Evolutionary conservation across 1,140 invertebrate genomes (phyloP), one percentile per base, ranked within the genome.

Genomic region (Macrotrachela quadricornifera): DNA sequence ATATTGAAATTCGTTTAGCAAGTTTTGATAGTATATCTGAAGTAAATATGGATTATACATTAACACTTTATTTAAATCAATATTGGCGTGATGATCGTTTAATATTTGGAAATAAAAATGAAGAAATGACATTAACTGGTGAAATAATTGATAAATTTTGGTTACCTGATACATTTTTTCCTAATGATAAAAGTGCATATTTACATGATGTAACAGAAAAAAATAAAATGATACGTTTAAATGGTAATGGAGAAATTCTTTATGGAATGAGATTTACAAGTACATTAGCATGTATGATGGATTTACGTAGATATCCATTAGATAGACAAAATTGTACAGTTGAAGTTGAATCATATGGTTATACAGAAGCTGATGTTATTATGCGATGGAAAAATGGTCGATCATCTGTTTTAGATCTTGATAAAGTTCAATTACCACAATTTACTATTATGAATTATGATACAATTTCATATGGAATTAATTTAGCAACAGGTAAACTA

Each of bases 11-110:
- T 59, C 85, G 85, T 21, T 86, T 95, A 60, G 88, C 87, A 10
- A 92, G 86, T 72, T 94, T 95, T 66, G 88, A 94, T 70, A 83
- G 84, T n/a, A 94, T 95, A 61, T 94, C 88, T 6, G 90, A 95
- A 82, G 90, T 95, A 1, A 92, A 94, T 71, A 95, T 95, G 90
- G 91, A 96, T 74, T 96, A 95, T 70, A 96, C 91, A 54, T 86
- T 96, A 68, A 95, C 90, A 46, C 81, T 96, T 77, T 94, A 92
- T 72, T 75, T 95, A 63, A 94, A 95, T 73, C 91, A 96, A 72
- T 95, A 94, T 72, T 96, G 91, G 90, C 83, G 81, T 61, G 91
- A 96, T 68, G 87, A 94, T 63, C 76, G 90, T 60, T 72, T 96
- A 48, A 81, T 82, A 38, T 95, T 91, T 67, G 50, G 46, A 16